Conservation (phyloP, 1,140 invertebrate species). For the Schlechtendalia chinensis region DNA sequence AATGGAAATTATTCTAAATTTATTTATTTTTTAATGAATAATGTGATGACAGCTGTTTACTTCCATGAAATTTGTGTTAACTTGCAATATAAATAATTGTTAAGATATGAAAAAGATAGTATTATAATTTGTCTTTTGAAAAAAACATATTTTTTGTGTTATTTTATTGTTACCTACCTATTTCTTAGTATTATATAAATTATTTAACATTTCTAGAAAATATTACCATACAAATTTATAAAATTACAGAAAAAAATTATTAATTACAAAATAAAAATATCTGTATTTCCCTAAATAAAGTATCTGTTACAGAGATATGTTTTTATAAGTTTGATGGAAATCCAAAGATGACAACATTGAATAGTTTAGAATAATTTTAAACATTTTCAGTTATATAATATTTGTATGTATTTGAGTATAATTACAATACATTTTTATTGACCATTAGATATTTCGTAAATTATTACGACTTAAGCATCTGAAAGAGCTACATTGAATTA, state of each 20-base stretch:
- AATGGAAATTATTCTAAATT: background rate
- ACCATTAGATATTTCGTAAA: too few relatives aligned
- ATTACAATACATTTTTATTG: too few relatives aligned
- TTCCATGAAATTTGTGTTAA: conserved; percentile 37
- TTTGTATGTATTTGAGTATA: too few relatives aligned
- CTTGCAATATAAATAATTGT: conserved; percentile 46
- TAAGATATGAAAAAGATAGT: conserved; percentile 40
- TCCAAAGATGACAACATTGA: too few relatives aligned
- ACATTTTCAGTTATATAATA: too few relatives aligned
- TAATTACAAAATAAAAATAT: too few relatives aligned
- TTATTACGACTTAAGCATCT: too few relatives aligned
- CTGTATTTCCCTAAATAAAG: background rate
- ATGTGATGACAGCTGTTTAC: background rate
- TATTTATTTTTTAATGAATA: conserved; percentile 11
- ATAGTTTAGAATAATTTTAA: too few relatives aligned
- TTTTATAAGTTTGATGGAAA: too few relatives aligned
- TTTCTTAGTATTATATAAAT: background rate
- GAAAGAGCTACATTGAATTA: too few relatives aligned
- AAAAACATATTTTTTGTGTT: background rate
- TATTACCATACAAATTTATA: background rate
- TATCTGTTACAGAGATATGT: too few relatives aligned
- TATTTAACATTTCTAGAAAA: background rate
- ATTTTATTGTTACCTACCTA: background rate
- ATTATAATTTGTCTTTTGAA: conserved; percentile 24
- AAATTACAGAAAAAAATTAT: background rate